These are phyloP conservation scores for Pissodes strobi DNA, from an alignment of 1,140 invertebrate genomes.

Conservation along the genomic window DNA sequence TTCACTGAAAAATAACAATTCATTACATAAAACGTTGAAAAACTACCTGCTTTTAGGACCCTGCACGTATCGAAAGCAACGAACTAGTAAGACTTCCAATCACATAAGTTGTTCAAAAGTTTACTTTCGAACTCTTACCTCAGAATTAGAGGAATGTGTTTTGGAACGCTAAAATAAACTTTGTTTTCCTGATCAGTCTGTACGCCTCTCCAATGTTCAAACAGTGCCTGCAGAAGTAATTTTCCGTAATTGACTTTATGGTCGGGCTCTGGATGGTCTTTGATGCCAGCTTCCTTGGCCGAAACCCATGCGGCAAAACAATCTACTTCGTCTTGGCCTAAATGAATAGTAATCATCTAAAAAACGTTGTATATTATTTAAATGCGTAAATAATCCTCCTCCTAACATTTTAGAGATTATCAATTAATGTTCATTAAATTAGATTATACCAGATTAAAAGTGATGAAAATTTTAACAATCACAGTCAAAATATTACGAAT, in stretches of 20 bases:
- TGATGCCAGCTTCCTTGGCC: slow-evolving; percentile 89
- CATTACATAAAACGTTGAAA: too few relatives aligned
- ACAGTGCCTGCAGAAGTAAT: slow-evolving; percentile 88
- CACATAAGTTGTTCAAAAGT: too few relatives aligned
- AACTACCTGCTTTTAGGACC: too few relatives aligned
- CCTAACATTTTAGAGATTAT: too few relatives aligned
- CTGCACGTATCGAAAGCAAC: too few relatives aligned
- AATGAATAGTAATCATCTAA: slow-evolving; percentile 94
- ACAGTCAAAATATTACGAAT: too few relatives aligned
- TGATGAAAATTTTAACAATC: too few relatives aligned
- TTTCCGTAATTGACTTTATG: slow-evolving; percentile 97
- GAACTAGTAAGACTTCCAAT: too few relatives aligned
- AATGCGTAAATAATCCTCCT: too few relatives aligned
- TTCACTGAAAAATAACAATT: slow-evolving; percentile 74
- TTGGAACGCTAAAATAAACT: slow-evolving; percentile 89
- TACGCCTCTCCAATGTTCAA: slow-evolving; percentile 91
- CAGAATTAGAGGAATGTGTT: slow-evolving; percentile 96
- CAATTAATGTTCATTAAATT: too few relatives aligned
- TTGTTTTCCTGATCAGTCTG: slow-evolving; percentile 73
- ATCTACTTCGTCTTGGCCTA: slow-evolving; percentile 96
- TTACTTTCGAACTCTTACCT: slow-evolving; percentile 62
- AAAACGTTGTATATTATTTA: too few relatives aligned
- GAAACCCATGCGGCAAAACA: slow-evolving; percentile 98
- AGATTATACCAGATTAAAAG: too few relatives aligned
- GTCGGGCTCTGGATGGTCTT: slow-evolving; percentile 76